Conservation (phyloP, 2,888 invertebrate species). For the Emmelina monodactyla region DNA sequence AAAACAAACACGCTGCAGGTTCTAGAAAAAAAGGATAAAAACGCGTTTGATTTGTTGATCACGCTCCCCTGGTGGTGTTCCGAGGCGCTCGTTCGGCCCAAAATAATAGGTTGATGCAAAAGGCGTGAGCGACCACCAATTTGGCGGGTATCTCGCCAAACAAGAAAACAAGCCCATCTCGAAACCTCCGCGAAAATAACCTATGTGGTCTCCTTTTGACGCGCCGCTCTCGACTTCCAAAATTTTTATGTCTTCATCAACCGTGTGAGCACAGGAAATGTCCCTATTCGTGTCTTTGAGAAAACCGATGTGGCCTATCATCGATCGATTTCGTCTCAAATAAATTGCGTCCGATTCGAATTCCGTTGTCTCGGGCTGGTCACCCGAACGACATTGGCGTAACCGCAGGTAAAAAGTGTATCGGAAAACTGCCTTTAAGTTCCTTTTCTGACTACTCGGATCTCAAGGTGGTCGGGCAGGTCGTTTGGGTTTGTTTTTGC, state of each 20-base stretch:
- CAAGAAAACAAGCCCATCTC: conserved; percentile 32
- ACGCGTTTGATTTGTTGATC: conserved; percentile 51
- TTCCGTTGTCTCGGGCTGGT: conserved; percentile 42
- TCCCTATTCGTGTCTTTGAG: conserved; percentile 31
- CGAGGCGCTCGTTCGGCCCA: conserved; percentile 37
- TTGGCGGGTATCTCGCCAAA: conserved; percentile 43
- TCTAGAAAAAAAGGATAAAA: conserved; percentile 28
- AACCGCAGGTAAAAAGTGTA: conserved; percentile 45
- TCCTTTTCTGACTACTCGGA: conserved; percentile 34
- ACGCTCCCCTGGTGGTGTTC: conserved; percentile 39
- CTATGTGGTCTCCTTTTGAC: conserved; percentile 57
- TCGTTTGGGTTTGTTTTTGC: conserved; percentile 38
- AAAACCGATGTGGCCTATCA: conserved; percentile 28
- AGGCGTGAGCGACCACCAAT: conserved; percentile 61
- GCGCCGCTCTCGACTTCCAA: conserved; percentile 40
- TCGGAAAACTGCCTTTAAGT: conserved; percentile 39
- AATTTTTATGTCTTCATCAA: conserved; percentile 63
- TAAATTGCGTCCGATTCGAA: conserved; percentile 36
- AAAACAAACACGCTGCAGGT: conserved; percentile 57
- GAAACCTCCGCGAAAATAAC: conserved; percentile 42
- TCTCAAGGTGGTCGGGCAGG: conserved; percentile 23
- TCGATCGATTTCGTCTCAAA: conserved; percentile 34
- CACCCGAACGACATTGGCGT: conserved; percentile 54
- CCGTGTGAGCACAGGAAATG: conserved; percentile 42
- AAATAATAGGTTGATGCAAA: conserved; percentile 54